phyloP scores from a whole-genome alignment of 1,140 invertebrate species.

The Pogonus chalceus region DNA sequence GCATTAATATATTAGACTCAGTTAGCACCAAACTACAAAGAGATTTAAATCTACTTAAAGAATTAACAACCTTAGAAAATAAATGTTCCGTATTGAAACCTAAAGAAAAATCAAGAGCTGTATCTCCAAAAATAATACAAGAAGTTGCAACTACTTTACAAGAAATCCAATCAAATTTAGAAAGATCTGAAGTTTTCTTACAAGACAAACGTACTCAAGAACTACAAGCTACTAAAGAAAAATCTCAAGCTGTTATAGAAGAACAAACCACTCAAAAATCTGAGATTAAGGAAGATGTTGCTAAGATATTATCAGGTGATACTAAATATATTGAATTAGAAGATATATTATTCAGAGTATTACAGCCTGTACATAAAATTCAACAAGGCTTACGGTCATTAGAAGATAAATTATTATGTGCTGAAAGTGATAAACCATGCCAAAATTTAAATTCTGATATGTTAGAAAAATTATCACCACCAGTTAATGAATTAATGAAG shows the following conservation, averaged over 20 bases:
- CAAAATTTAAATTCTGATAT: conserved; percentile 33
- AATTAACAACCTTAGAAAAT: conserved; percentile 32
- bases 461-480: conserved; percentile 38
- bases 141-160: conserved; percentile 43
- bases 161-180: conserved; percentile 39
- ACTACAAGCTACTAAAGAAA: conserved; percentile 19
- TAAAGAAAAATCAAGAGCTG: conserved; percentile 31
- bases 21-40: conserved; percentile 42
- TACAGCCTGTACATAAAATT: conserved; percentile 32
- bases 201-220: conserved; percentile 29
- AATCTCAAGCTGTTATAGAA: conserved; percentile 13
- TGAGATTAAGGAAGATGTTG: conserved; percentile 9
- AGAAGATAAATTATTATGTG: conserved; percentile 34
- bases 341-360: conserved; percentile 30
- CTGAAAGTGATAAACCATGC: conserved; percentile 30
- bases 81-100: conserved; percentile 37
- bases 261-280: conserved; percentile 12
- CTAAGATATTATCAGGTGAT: neutral
- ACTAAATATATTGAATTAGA: conserved; percentile 1
- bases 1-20: conserved; percentile 48
- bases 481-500: conserved; percentile 31
- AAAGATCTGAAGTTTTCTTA: conserved; percentile 36
- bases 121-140: conserved; percentile 33
- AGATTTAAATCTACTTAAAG: conserved; percentile 38
- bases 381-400: conserved; percentile 36